Conservation (phyloP, 2,888 invertebrate species). For the Acrocyrtus sp. region DNA sequence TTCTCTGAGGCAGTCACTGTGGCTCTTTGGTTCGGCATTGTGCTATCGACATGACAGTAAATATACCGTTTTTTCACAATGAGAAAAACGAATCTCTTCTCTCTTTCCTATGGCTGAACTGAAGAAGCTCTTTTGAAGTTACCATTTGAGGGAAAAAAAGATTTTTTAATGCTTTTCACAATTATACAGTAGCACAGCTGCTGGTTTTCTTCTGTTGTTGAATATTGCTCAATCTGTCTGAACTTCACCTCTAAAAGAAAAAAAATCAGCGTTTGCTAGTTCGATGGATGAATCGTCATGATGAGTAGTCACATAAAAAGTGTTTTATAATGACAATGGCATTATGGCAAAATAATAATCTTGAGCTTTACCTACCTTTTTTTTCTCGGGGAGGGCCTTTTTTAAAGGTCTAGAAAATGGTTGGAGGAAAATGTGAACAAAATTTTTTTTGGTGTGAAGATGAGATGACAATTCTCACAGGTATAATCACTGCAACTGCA, state of each 20-base stretch:
- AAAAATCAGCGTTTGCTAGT: background rate
- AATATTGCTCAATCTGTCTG: conserved; percentile 32
- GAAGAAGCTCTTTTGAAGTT: background rate
- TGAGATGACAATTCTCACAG: too few relatives aligned
- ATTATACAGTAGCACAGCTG: background rate
- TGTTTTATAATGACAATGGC: conserved; percentile 22
- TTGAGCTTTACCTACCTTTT: too few relatives aligned
- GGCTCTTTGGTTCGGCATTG: background rate
- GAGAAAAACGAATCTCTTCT: too few relatives aligned
- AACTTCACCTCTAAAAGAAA: conserved; percentile 24
- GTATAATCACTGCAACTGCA: too few relatives aligned
- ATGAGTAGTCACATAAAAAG: background rate
- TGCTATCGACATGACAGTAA: background rate
- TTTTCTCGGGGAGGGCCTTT: too few relatives aligned
- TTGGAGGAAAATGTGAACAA: too few relatives aligned
- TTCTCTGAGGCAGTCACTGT: too few relatives aligned
- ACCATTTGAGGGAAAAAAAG: too few relatives aligned
- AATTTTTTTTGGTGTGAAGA: too few relatives aligned
- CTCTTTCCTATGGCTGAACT: background rate
- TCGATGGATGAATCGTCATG: background rate
- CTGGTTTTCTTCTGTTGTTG: conserved; percentile 12
- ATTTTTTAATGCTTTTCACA: background rate
- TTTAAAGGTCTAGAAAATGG: too few relatives aligned
- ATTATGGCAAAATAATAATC: too few relatives aligned
- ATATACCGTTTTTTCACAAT: conserved; percentile 27